Conservation (phyloP, 2,888 invertebrate genomes). For the Mesorhabditis spiculigera region DNA sequence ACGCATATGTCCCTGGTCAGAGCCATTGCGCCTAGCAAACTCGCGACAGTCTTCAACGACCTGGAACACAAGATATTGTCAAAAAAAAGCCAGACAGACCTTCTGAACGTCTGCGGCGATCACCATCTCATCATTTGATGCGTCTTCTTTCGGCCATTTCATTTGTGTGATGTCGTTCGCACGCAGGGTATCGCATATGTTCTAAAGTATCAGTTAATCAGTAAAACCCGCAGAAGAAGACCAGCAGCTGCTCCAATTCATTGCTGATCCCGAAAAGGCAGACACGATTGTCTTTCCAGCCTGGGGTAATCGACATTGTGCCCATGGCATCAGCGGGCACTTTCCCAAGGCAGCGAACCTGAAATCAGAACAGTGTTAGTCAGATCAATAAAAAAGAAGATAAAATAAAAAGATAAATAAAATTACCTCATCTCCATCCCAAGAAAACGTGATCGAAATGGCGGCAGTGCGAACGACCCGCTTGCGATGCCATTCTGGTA, state of each 20-base stretch:
- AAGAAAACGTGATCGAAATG: no score
- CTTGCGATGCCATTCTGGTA: no score
- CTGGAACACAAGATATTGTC: neutral
- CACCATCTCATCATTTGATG: neutral
- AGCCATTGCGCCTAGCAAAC: neutral
- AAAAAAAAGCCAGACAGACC: neutral
- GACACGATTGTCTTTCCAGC: conserved; percentile 17
- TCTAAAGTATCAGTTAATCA: neutral
- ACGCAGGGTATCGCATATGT: conserved; percentile 8
- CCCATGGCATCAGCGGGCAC: conserved; percentile 10
- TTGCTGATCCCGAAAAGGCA: conserved; percentile 9
- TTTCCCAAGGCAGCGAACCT: no score
- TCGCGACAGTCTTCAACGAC: neutral
- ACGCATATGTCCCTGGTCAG: neutral
- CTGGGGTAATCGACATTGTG: conserved; percentile 12
- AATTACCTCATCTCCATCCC: no score
- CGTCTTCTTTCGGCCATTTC: conserved; percentile 13
- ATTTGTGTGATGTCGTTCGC: conserved; percentile 4
- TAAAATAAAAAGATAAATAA: no score
- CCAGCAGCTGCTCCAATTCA: conserved; percentile 15
- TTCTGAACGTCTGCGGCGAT: neutral
- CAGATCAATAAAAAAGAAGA: neutral
- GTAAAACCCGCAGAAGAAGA: neutral
- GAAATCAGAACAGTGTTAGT: neutral
- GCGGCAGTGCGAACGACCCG: no score